Evolutionary conservation across 2,888 invertebrate genomes (phyloP), one percentile per base, ranked within the genome.

Genomic region (Metacarcinus magister): DNA sequence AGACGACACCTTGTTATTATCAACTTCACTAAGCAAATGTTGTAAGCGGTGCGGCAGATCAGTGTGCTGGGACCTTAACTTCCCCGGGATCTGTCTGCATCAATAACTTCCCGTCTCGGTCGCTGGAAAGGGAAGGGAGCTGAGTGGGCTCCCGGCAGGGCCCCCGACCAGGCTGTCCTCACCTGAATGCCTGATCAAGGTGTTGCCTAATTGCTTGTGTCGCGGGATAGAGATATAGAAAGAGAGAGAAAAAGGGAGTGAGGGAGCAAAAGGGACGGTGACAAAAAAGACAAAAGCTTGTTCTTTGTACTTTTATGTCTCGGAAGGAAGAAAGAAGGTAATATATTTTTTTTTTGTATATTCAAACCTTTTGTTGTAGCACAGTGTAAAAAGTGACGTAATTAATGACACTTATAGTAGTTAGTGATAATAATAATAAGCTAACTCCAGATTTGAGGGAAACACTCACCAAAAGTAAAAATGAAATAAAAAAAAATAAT

Each of bases 1-100:
- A 46, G 67, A 46, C 91, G 93, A 92, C 87, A 94, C 94, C 94
- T 60, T 92, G 94, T 96, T 89, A 96, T 96, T 96, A 96, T 96
- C 92, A 23, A n/a, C 44, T 10, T 94, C 92, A 32, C 92, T 96
- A 96, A 94, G 91, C 96, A 96, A 96, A 96, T 94, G 94, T 39
- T 96, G 94, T 96, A 96, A 96, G 96, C 44, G 94, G 67, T 54
- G n/a, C 96, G 39, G 87, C 87, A 39, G 87, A 87, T 87, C 87
- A 16, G 87, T 10, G 87, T 32, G 39, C 19, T 2, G 32, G 87
- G 39, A 10, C 39, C 92, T 90, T 28, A 67, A 87, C 60, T 23
- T 95, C 67, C 93, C 43, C 44, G 39, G 90, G 46, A 92, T 48
- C 67, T 87, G 93, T 75, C 54, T 43, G 19, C 32, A 43, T 91